These are phyloP conservation scores for Perodicticus potto DNA, from an alignment of 2,797 vertebrate species.

Conservation along the genomic window DNA sequence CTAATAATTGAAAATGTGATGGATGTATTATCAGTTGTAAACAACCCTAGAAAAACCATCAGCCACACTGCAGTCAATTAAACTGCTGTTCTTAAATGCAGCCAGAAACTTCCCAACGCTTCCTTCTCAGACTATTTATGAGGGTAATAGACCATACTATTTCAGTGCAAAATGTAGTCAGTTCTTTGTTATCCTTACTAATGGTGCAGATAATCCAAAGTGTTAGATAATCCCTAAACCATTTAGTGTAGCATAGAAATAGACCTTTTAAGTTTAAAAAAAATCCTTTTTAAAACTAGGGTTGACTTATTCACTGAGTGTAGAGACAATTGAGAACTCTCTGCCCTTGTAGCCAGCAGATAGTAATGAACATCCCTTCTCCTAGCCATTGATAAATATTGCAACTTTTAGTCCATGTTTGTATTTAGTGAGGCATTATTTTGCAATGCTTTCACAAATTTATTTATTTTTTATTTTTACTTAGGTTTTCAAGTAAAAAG, in stretches of 20 bases:
- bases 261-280: constrained; percentile 75
- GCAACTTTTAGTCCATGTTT: background rate
- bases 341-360: background rate
- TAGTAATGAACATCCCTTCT: background rate
- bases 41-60: constrained; percentile 64
- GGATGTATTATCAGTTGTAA: constrained; percentile 59
- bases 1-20: constrained; percentile 72
- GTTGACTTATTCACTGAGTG: constrained; percentile 61
- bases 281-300: constrained; percentile 67
- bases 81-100: constrained; percentile 71
- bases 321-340: constrained; percentile 47
- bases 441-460: background rate
- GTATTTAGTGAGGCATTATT: constrained; percentile 11
- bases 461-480: constrained; percentile 26
- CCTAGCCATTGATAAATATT: background rate
- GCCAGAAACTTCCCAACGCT: constrained; percentile 50
- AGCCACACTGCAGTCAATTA: constrained; percentile 67
- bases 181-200: constrained; percentile 82
- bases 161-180: constrained; percentile 79
- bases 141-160: constrained; percentile 76
- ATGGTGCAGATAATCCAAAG: constrained; percentile 83
- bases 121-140: constrained; percentile 77
- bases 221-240: constrained; percentile 80
- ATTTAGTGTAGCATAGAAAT: constrained; percentile 79
- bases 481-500: background rate